Evolutionary conservation across 2,888 invertebrate genomes (phyloP), one percentile per base, ranked within the genome.

Genomic region (Drosophila maculinotata): DNA sequence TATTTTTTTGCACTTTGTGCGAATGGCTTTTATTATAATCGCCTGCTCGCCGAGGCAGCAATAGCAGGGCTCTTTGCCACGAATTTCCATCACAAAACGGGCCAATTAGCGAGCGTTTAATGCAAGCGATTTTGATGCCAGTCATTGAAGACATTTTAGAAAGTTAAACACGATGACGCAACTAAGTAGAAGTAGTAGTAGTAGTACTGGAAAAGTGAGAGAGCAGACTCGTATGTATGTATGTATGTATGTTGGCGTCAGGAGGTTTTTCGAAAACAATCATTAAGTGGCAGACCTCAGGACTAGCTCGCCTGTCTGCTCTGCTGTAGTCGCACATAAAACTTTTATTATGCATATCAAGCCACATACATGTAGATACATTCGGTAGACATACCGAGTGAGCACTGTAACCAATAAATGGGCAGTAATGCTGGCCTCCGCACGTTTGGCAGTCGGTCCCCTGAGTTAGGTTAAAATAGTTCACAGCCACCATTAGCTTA

Each of bases 31-130:
- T 79, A 62, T 73, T 75, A 75, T 72, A 72, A 72, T 75, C 75
- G 75, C 28, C 44, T 30, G 64, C 30, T 30, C 42, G 52, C 47
- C 54, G 62, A 42, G 41, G 38, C 56, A 44, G 59, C 53, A 45
- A 39, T 45, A 28, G 45, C 10, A 35, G 52, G 49, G 33, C 57
- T 73, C 60, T 64, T 80, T 71, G 70, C 68, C 63, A 48, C 65
- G 57, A 69, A 81, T 81, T 81, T 81, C 77, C 81, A 86, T 86
- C 75, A 86, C 84, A 81, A 81, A 81, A 75, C 67, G 75, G 52
- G 64, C 81, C 81, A 86, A 81, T 81, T 81, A 81, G 81, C 63
- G 67, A 67, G 42, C 84, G 75, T 73, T 86, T 76, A 73, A 77
- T 77, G 78, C 78, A 77, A 85, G 75, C 65, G 67, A 77, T 69